Evolutionary conservation across 2,113 vertebrate species (phyloP).

Genomic region (Galbula dea): DNA sequence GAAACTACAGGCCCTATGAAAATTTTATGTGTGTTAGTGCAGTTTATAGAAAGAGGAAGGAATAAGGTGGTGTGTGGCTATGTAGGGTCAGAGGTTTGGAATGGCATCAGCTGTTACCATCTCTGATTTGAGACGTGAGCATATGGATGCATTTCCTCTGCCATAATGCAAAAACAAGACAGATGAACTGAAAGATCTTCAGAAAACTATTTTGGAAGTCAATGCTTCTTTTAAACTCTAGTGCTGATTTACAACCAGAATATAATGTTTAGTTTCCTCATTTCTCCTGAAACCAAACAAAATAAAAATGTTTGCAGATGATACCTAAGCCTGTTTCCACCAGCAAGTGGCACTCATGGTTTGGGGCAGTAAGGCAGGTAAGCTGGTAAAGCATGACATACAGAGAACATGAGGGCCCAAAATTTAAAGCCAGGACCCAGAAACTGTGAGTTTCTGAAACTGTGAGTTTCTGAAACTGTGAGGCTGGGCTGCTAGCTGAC

Average conservation of each 20-base stretch:
- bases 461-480: neutral
- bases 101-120: neutral
- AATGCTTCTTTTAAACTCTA: neutral
- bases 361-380: neutral
- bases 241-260: neutral
- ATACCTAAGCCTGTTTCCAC: neutral
- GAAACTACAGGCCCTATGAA: neutral
- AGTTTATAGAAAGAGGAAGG: neutral
- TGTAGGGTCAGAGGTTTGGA: neutral
- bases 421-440: neutral
- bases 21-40: neutral
- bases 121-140: neutral
- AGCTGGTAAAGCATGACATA: neutral
- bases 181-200: neutral
- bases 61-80: neutral
- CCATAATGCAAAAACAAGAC: neutral
- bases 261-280: neutral
- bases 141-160: neutral
- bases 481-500: neutral
- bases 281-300: neutral
- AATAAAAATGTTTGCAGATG: neutral
- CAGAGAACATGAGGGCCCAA: accelerated
- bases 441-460: neutral
- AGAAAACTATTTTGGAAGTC: neutral
- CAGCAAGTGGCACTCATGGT: neutral